Evolutionary conservation across 2,113 vertebrate species (phyloP).

Genomic region (Daboia siamensis): DNA sequence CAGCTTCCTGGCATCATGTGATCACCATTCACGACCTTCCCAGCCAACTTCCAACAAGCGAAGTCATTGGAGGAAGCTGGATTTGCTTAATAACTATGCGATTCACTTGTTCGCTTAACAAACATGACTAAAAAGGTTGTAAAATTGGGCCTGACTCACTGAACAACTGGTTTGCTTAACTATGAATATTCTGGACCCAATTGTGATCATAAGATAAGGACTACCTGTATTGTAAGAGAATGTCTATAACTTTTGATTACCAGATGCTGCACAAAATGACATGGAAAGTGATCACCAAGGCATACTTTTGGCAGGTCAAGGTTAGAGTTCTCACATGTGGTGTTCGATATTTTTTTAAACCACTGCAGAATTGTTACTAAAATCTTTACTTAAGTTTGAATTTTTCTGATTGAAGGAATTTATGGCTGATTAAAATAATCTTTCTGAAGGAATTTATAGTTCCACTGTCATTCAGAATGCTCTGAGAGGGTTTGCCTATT

Average conservation of each 20-base stretch:
- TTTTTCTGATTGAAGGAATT: background rate
- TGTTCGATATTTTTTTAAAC: background rate
- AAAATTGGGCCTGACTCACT: background rate
- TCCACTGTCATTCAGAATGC: too few relatives aligned
- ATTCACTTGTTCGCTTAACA: background rate
- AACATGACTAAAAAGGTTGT: background rate
- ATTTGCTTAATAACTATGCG: background rate
- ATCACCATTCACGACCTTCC: background rate
- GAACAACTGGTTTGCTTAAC: background rate
- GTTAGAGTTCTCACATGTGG: background rate
- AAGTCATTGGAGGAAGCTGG: background rate
- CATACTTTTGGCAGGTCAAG: accelerated
- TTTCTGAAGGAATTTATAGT: background rate
- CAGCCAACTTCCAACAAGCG: background rate
- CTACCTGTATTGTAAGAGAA: background rate
- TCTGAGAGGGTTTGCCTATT: too few relatives aligned
- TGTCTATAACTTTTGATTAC: background rate
- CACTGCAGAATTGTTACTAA: background rate
- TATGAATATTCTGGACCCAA: background rate
- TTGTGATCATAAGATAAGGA: background rate
- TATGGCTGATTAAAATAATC: background rate
- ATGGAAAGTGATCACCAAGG: background rate
- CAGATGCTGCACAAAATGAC: background rate
- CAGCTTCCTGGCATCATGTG: background rate
- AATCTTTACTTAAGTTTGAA: background rate